Base-by-base conservation (phyloP, 2,888 invertebrate genomes). In the Volucella inanis region DNA sequence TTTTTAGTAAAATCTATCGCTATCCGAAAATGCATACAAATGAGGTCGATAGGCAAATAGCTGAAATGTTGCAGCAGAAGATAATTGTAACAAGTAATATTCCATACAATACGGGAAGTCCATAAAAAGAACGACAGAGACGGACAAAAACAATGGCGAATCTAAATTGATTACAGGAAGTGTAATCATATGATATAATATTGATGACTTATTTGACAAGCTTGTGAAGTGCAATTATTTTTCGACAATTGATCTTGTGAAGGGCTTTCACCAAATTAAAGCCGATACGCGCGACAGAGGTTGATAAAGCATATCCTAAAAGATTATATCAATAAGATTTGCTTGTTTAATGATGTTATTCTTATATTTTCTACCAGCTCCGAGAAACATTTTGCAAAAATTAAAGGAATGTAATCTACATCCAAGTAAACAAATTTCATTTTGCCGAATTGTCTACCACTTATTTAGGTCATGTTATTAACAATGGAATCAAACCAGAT, bases 301-400 rank as follows among this genome's bases (percentile, higher is more conserved):
- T 55, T 89, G 8, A 90, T 90, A 87, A 88, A 90, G 72, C 82
- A 87, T 43, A 87, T 89, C 1, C 71, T 91, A 3, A 68, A 49
- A 18, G 78, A 85, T 10, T 83, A 18, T 12, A n/a, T 54, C 11
- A 57, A 38, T 11, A 57, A 57, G 11, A 57, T 47, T 12, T 57
- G 38, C 8, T n/a, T n/a, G n/a, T n/a, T n/a, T n/a, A n/a, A n/a
- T n/a, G n/a, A n/a, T n/a, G n/a, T n/a, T 31, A 3, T 31, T 6
- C 31, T 31, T 31, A 31, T 31, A 31, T 31, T 31, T 31, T 31
- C 31, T 31, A 31, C 6, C 1, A 31, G 4, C 0, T 6, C 6
- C 31, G 31, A 6, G 31, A 2, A 31, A 31, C 31, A 31, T 31
- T 31, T 31, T 31, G 31, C 6, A 31, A 6, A 31, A 31, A 31